Conservation (phyloP, 2,888 invertebrate species). For the Ennomos erosarius region DNA sequence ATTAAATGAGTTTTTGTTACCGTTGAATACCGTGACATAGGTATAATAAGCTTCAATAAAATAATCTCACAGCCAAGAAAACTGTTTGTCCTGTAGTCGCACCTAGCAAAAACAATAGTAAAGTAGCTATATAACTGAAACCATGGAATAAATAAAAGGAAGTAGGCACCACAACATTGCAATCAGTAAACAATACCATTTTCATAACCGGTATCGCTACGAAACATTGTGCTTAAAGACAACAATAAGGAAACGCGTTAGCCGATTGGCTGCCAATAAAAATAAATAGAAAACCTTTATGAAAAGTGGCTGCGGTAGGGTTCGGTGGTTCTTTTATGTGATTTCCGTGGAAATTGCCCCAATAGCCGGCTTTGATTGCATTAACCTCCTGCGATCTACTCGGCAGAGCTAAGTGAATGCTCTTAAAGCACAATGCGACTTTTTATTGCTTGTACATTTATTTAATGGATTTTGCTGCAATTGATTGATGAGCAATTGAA, state of each 20-base stretch:
- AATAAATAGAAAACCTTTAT: slow-evolving; percentile 56
- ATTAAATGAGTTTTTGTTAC: too few species aligned
- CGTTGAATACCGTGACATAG: too few species aligned
- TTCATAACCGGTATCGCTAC: slow-evolving; percentile 16
- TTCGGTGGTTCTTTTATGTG: slow-evolving; percentile 58
- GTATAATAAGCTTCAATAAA: too few species aligned
- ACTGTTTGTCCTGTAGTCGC: too few species aligned
- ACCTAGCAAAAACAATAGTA: too few species aligned
- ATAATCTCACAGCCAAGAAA: too few species aligned
- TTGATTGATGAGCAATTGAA: too few species aligned
- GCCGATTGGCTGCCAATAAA: slow-evolving; percentile 44
- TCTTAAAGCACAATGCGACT: slow-evolving; percentile 51
- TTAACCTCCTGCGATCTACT: slow-evolving; percentile 56
- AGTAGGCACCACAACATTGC: slow-evolving; percentile 10
- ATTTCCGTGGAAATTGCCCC: slow-evolving; percentile 65
- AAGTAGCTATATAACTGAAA: slow-evolving; percentile 20
- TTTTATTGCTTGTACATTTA: slow-evolving; percentile 46
- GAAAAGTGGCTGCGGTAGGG: slow-evolving; percentile 46
- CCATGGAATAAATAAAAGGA: too few species aligned
- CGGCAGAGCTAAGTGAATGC: slow-evolving; percentile 48
- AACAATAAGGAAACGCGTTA: slow-evolving; percentile 36
- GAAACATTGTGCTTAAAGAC: slow-evolving; percentile 26
- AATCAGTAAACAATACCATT: slow-evolving; percentile 36
- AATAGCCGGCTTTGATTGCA: slow-evolving; percentile 62
- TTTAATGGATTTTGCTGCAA: slow-evolving; percentile 38